Conservation (phyloP, 2,888 invertebrate species). For the Agapostemon virescens region DNA sequence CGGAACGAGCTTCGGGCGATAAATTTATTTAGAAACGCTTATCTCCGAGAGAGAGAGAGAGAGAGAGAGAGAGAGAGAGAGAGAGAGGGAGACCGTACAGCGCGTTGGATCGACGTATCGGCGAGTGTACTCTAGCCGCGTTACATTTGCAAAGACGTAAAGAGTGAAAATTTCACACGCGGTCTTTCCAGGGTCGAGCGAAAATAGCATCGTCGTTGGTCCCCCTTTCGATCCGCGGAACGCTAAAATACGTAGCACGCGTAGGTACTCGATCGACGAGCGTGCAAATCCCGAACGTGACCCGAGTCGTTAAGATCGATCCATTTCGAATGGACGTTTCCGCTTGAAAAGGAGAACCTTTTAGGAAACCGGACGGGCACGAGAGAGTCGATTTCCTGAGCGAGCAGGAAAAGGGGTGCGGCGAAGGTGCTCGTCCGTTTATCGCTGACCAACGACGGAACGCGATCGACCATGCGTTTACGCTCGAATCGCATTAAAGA, state of each 20-base stretch:
- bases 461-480: background rate
- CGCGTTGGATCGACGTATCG: background rate
- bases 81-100: too few species aligned
- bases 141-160: background rate
- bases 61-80: too few species aligned
- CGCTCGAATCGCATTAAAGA: background rate
- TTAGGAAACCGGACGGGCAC: conserved; percentile 25
- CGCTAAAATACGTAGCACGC: conserved; percentile 27
- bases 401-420: conserved; percentile 33
- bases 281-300: background rate
- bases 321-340: background rate
- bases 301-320: conserved; percentile 18
- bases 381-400: conserved; percentile 31
- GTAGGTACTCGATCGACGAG: background rate
- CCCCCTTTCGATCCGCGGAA: background rate
- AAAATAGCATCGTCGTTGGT: conserved; percentile 24
- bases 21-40: background rate
- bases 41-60: too few species aligned
- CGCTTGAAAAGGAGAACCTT: conserved; percentile 12
- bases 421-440: background rate
- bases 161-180: conserved; percentile 37
- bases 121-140: background rate
- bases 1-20: background rate
- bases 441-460: background rate
- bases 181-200: conserved; percentile 48